Evolutionary conservation across 2,797 vertebrate species (phyloP), one percentile per base, ranked within the genome.

Genomic region (Dromococcyx pavoninus): DNA sequence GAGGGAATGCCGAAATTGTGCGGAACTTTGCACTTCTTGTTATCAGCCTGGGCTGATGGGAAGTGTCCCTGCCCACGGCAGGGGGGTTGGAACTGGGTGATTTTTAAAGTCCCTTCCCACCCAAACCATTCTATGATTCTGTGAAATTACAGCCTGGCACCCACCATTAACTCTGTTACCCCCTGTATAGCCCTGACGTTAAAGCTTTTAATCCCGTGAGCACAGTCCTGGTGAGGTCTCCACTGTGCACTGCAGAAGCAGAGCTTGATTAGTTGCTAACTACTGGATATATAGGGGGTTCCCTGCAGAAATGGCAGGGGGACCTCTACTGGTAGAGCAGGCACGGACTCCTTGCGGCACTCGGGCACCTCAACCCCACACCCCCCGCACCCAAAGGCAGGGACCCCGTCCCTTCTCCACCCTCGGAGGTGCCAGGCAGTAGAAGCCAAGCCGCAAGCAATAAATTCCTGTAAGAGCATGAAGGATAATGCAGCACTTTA

Each of bases 181-280:
- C 1, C 4, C 43, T 0, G 28, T 50, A 7, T 13, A 7, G 53
- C 58, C 28, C 53, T 10, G 57, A 39, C 1, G 0, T 35, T 18
- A 19, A 32, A 25, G 17, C 5, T 67, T 50, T 28, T 41, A 35
- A 11, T 6, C 11, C 77, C 4, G 7, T 1, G 11, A 23, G 21
- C 13, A 1, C 0, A 14, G 10, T 17, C 24, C 22, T 2, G 16
- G 17, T 7, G 5, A 33, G 6, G 24, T 3, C 19, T 66, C 56
- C 13, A 33, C 54, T 7, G 11, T 13, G 30, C 24, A 2, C 5
- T 0, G 2, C 23, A 32, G 30, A 22, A 80, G 50, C n/a, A 19
- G 22, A 32, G 22, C 17, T 39, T 25, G 15, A 4, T 41, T 21
- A 41, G 18, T 8, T 30, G 39, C 46, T 18, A 8, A 8, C 48